Percentiles rank a stretch among this genome's conserved stretches.
Evolutionary conservation across 1,140 invertebrate species (phyloP).

Genomic region (Probaryconus sp.): DNA sequence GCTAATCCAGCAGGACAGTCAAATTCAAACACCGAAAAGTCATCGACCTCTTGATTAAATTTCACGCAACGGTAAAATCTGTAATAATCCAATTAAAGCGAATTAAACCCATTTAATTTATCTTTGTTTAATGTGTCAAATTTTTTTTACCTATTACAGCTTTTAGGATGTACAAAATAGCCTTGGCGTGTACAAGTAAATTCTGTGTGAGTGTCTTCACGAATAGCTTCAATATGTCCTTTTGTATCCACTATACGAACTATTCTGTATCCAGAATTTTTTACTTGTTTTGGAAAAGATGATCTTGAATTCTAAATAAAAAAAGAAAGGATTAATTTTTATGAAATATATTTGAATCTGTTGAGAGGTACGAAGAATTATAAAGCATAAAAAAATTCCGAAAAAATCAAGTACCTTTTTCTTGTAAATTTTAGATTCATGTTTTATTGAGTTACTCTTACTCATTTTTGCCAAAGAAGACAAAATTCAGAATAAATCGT

Average conservation of each 20-base stretch:
- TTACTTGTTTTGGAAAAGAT: slow-evolving; percentile 79
- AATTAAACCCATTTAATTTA: too few species aligned
- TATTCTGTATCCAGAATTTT: slow-evolving; percentile 85
- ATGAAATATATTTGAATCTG: too few species aligned
- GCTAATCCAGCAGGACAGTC: slow-evolving; percentile 89
- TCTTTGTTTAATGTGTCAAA: too few species aligned
- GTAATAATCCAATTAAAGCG: slow-evolving; percentile 7
- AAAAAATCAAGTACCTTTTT: too few species aligned
- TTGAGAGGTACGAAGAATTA: too few species aligned
- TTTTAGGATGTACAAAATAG: slow-evolving; percentile 88
- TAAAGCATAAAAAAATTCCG: not conserved
- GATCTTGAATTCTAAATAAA: slow-evolving; percentile 58
- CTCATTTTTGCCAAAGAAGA: too few species aligned
- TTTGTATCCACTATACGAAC: slow-evolving; percentile 85
- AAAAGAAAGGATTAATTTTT: not conserved
- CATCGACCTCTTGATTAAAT: slow-evolving; percentile 85
- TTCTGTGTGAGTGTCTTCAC: slow-evolving; percentile 85
- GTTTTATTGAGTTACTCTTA: too few species aligned
- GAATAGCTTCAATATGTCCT: slow-evolving; percentile 83
- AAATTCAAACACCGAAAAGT: slow-evolving; percentile 89
- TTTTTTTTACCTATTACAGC: slow-evolving; percentile 82
- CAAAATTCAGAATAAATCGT: too few species aligned
- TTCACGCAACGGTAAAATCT: slow-evolving; percentile 91
- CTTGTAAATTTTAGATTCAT: too few species aligned
- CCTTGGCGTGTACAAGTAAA: slow-evolving; percentile 88